Conservation (phyloP, 1,140 invertebrate genomes). For the Anadara kagoshimensis region DNA sequence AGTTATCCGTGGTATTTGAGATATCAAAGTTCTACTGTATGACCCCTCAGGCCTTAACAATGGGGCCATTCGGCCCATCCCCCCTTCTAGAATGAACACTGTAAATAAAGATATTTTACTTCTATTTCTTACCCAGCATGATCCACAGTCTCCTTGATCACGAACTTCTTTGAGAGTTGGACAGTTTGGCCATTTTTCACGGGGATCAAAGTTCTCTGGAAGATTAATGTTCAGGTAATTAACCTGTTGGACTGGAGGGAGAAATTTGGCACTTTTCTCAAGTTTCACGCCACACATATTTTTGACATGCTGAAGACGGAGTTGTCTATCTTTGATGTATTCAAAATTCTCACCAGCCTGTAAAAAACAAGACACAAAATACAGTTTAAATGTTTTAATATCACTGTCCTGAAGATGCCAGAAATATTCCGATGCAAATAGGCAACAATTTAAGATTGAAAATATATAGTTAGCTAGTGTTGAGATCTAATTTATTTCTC, state of each 20-base stretch:
- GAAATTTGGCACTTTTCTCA: constrained; percentile 21
- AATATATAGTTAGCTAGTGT: too few relatives aligned
- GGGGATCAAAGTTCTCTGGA: constrained; percentile 54
- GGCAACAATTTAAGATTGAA: too few relatives aligned
- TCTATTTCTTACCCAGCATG: constrained; percentile 73
- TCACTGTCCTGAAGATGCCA: too few relatives aligned
- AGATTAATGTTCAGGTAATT: constrained; percentile 34
- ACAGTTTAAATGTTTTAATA: too few relatives aligned
- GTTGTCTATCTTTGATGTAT: constrained; percentile 19
- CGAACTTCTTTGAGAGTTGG: constrained; percentile 79
- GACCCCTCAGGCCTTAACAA: too few relatives aligned
- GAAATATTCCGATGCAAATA: too few relatives aligned
- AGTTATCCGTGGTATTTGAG: too few relatives aligned
- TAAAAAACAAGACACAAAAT: background rate
- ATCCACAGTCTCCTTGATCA: constrained; percentile 76
- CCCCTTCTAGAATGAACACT: too few relatives aligned
- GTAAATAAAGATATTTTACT: too few relatives aligned
- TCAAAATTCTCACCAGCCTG: constrained; percentile 54
- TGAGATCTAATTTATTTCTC: too few relatives aligned
- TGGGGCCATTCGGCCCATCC: too few relatives aligned
- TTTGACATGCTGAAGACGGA: constrained; percentile 34
- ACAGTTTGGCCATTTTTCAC: constrained; percentile 78
- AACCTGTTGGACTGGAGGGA: constrained; percentile 30
- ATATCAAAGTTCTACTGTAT: too few relatives aligned
- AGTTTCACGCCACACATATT: constrained; percentile 39